A percentile compares a stretch with the other conserved stretches of the same genome.
These are phyloP conservation scores for Gymnosoma rotundatum DNA, from an alignment of 2,888 invertebrate species.

Conservation along the genomic window DNA sequence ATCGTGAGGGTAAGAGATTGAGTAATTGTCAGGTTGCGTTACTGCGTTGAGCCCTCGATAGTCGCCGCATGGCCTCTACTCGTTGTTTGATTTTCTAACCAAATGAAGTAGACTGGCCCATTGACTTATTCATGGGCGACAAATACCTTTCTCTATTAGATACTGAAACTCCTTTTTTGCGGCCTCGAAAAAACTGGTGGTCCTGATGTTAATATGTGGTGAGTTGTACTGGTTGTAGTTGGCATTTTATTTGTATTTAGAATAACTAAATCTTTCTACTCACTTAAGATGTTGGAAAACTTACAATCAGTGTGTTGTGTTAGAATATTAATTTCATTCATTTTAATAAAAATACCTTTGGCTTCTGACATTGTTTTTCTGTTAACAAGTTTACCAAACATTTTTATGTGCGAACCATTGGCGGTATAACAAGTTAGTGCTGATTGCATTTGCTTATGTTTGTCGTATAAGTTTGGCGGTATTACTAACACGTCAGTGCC, in stretches of 20 bases:
- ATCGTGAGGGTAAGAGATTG: constrained; percentile 16
- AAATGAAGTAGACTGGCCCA: constrained; percentile 15
- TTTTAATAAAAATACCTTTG: constrained; percentile 12
- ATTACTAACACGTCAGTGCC: too few species aligned
- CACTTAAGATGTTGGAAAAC: background rate
- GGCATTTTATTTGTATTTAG: background rate
- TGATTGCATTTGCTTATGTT: background rate
- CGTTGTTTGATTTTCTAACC: background rate
- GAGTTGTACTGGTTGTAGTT: too few species aligned
- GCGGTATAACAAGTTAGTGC: constrained; percentile 7
- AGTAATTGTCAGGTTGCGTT: constrained; percentile 4
- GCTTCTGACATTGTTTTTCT: constrained; percentile 16
- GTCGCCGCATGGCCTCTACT: constrained; percentile 13
- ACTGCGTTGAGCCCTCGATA: background rate
- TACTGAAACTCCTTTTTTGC: constrained; percentile 18
- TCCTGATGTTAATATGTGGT: too few species aligned
- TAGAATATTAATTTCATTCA: background rate
- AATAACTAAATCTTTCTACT: background rate
- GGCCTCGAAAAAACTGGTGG: too few species aligned
- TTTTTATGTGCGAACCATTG: constrained; percentile 23
- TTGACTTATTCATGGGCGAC: background rate
- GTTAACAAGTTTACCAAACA: constrained; percentile 24
- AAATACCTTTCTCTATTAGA: constrained; percentile 4
- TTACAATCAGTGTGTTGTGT: background rate
- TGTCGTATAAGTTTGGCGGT: background rate